Conservation (phyloP, 2,797 vertebrate genomes). For the Cynopterus sphinx region DNA sequence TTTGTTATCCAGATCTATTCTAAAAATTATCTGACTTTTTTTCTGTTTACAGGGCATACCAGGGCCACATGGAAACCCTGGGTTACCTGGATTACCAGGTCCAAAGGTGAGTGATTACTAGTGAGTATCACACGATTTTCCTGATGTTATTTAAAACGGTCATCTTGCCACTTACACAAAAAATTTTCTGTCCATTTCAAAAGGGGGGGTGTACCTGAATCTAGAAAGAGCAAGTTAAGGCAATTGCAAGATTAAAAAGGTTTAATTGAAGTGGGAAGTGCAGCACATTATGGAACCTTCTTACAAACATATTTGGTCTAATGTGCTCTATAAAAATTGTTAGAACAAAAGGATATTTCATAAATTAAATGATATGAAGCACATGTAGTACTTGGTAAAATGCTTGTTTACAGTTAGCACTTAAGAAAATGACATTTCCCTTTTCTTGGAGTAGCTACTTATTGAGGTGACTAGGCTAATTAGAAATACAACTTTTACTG, state of each 20-base stretch:
- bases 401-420: background rate
- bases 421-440: constrained; percentile 9
- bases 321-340: background rate
- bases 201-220: background rate
- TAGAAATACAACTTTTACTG: background rate
- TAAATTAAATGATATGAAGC: background rate
- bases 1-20: background rate
- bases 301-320: background rate
- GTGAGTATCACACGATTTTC: background rate
- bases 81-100: constrained; percentile 92
- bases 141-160: background rate
- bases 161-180: background rate
- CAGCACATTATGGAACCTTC: background rate
- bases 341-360: background rate
- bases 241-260: background rate
- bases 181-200: background rate
- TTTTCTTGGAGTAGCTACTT: background rate
- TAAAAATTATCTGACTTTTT: background rate
- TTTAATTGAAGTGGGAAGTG: background rate
- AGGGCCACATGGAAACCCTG: constrained; percentile 95
- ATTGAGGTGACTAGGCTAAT: background rate
- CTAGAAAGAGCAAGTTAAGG: background rate
- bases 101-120: constrained; percentile 90
- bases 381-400: background rate
- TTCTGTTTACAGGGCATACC: constrained; percentile 88